Conservation (phyloP, 1,140 invertebrate species). For the Lanistes nyassanus region DNA sequence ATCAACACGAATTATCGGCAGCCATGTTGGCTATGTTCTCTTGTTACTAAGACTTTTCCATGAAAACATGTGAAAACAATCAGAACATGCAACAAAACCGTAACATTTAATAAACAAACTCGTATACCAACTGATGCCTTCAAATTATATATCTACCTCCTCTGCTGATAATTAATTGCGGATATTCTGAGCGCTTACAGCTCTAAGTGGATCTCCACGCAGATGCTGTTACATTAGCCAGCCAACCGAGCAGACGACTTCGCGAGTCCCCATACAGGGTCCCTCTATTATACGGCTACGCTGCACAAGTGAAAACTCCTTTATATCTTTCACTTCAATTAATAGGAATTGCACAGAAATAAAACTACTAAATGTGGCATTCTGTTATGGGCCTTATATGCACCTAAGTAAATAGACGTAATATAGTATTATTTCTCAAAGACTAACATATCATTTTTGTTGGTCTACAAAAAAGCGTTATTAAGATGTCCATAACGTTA, state of each 20-base stretch:
- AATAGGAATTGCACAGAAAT: background rate
- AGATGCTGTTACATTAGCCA: constrained; percentile 4
- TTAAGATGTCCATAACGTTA: constrained; percentile 4
- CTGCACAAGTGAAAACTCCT: background rate
- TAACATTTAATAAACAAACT: background rate
- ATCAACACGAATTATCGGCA: background rate
- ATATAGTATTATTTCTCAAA: background rate
- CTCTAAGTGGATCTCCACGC: background rate
- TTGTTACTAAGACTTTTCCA: constrained; percentile 13
- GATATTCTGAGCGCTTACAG: background rate
- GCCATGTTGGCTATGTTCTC: constrained; percentile 12
- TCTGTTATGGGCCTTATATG: background rate
- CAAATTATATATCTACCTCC: background rate
- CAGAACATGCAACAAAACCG: background rate
- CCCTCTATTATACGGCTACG: background rate
- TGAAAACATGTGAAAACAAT: constrained; percentile 1
- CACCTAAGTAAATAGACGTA: background rate
- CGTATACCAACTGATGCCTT: background rate
- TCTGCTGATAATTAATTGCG: background rate
- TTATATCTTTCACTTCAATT: background rate
- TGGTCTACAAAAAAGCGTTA: constrained; percentile 2
- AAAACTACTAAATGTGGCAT: background rate
- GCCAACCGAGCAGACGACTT: constrained; percentile 8
- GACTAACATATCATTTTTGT: no score
- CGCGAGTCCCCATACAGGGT: background rate